phyloP scores from a whole-genome alignment of 2,888 invertebrate genomes.

The Toxonevra muliebris region DNA sequence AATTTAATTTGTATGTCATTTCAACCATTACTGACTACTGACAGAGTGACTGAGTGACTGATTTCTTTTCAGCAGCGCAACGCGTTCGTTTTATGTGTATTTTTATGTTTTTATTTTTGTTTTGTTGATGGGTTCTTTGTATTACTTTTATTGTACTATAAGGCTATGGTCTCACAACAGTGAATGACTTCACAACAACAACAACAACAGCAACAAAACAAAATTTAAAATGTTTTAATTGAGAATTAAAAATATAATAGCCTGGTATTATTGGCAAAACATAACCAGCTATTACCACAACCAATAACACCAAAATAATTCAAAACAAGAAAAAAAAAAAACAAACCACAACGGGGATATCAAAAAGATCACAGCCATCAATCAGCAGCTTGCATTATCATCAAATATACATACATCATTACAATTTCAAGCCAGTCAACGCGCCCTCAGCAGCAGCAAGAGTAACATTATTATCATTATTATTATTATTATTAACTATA shows the following conservation, averaged over 20 bases:
- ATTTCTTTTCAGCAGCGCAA: conserved; percentile 27
- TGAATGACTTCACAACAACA: too few species aligned
- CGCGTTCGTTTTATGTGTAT: not conserved
- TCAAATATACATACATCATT: conserved; percentile 1
- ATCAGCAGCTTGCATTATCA: conserved; percentile 16
- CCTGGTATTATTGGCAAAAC: too few species aligned
- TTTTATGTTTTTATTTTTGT: not conserved
- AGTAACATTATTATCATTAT: conserved; percentile 13
- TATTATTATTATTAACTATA: conserved; percentile 13
- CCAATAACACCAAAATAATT: too few species aligned
- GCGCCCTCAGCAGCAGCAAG: not conserved
- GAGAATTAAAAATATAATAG: too few species aligned
- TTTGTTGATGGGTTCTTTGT: not conserved
- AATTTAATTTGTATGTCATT: conserved; percentile 36
- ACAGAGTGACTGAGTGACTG: conserved; percentile 44
- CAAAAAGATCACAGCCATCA: not conserved
- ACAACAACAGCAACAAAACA: too few species aligned
- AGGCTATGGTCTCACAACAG: not conserved
- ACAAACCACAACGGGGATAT: not conserved
- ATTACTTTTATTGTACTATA: not conserved
- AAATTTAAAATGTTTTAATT: too few species aligned
- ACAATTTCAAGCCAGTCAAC: not conserved
- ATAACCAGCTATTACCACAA: too few species aligned
- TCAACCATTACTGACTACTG: conserved; percentile 47
- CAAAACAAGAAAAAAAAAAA: not conserved